These are phyloP conservation scores for Pseudococcus jackbeardsleyi DNA, from an alignment of 2,888 invertebrate species.

Conservation along the genomic window DNA sequence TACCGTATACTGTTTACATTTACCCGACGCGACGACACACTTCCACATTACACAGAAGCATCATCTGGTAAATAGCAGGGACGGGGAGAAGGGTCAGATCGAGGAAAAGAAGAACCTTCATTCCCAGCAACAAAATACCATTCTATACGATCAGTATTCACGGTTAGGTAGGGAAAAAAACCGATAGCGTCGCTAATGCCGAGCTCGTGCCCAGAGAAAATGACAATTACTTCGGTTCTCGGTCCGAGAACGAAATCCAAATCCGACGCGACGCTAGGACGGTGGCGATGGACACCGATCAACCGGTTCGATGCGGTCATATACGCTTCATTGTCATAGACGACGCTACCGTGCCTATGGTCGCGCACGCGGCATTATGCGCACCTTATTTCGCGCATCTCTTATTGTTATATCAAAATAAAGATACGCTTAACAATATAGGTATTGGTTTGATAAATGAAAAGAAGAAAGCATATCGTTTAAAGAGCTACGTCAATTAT, in stretches of 20 bases:
- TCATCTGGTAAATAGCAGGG: not conserved
- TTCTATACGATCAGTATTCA: not conserved
- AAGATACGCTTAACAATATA: constrained; percentile 55
- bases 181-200: constrained; percentile 60
- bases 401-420: constrained; percentile 46
- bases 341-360: not conserved
- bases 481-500: constrained; percentile 61
- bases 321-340: constrained; percentile 60
- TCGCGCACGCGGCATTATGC: constrained; percentile 63
- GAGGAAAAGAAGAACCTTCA: not conserved
- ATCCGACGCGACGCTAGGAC: not conserved
- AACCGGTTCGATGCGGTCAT: constrained; percentile 64
- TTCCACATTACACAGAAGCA: not conserved
- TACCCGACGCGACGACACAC: constrained; percentile 20
- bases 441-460: constrained; percentile 62
- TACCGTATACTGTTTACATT: constrained; percentile 1
- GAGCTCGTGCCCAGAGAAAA: constrained; percentile 66
- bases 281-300: constrained; percentile 32
- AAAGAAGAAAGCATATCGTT: constrained; percentile 59
- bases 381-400: constrained; percentile 62
- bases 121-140: constrained; percentile 10
- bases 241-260: constrained; percentile 40
- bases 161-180: constrained; percentile 49
- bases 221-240: constrained; percentile 65
- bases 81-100: not conserved